These are phyloP conservation scores for Prorops nasuta DNA, from an alignment of 1,140 invertebrate genomes.

Conservation along the genomic window DNA sequence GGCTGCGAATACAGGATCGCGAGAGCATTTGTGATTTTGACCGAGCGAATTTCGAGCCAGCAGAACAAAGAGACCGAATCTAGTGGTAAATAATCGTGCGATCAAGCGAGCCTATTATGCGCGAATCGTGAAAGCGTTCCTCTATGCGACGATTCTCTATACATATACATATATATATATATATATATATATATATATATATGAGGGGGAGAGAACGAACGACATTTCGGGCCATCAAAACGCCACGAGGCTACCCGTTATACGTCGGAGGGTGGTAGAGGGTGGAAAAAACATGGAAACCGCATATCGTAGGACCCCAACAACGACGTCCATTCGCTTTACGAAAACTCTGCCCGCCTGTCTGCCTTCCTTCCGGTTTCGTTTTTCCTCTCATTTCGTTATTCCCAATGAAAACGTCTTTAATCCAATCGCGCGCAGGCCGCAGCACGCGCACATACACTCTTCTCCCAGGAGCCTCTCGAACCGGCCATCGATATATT, in stretches of 20 bases:
- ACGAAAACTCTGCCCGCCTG: too few relatives aligned
- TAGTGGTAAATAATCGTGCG: too few relatives aligned
- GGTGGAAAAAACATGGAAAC: conserved; percentile 55
- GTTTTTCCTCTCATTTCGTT: conserved; percentile 23
- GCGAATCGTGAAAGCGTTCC: conserved; percentile 21
- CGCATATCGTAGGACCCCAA: conserved; percentile 48
- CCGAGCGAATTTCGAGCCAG: too few relatives aligned
- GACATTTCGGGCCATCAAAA: conserved; percentile 39
- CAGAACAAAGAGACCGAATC: too few relatives aligned
- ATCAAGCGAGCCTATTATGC: conserved; percentile 33
- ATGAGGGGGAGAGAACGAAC: conserved; percentile 10
- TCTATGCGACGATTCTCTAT: too few relatives aligned
- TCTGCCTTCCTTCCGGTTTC: conserved; percentile 54
- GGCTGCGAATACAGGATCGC: too few relatives aligned
- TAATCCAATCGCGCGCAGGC: conserved; percentile 50
- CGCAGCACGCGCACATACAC: too few relatives aligned
- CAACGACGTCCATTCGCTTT: neutral
- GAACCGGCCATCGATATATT: too few relatives aligned
- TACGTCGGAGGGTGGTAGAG: conserved; percentile 33
- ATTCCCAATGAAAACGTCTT: conserved; percentile 35
- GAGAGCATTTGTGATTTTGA: too few relatives aligned
- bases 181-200: too few relatives aligned
- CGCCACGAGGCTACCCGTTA: conserved; percentile 48
- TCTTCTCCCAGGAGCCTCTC: too few relatives aligned
- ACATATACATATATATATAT: too few relatives aligned